Conservation (phyloP, 2,113 vertebrate species). For the Tupaia chinensis region DNA sequence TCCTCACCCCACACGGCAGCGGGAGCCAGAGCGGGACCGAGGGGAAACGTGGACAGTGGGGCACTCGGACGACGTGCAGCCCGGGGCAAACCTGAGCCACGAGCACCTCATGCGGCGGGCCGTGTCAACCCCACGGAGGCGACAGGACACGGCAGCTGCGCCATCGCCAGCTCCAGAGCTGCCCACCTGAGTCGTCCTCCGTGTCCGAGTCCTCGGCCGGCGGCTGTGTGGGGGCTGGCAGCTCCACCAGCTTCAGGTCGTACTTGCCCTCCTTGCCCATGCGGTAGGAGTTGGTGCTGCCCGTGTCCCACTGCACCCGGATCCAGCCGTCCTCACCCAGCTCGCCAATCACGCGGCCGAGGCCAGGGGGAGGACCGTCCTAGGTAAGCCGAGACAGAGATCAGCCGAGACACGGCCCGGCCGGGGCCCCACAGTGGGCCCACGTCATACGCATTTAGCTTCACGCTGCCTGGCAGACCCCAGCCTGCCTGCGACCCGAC, state of each 20-base stretch:
- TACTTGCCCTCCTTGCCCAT: slow-evolving; percentile 99
- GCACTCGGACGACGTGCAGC: rapidly evolving
- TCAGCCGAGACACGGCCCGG: neutral
- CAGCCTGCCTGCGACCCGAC: too few species aligned
- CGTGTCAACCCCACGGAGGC: too few species aligned
- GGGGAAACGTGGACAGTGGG: neutral
- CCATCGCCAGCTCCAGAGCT: neutral
- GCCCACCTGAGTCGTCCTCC: slow-evolving; percentile 96
- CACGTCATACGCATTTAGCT: too few species aligned
- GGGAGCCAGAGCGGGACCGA: neutral
- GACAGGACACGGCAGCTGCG: too few species aligned
- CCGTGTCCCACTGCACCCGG: slow-evolving; percentile 98
- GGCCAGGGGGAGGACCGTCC: slow-evolving; percentile 98
- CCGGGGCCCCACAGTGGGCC: too few species aligned
- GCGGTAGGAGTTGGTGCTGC: slow-evolving; percentile 98
- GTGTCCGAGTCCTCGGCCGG: slow-evolving; percentile 96
- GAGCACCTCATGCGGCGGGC: neutral
- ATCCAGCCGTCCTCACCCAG: slow-evolving; percentile 99
- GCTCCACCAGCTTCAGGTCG: slow-evolving; percentile 96
- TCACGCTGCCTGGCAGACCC: too few species aligned
- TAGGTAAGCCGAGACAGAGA: slow-evolving; percentile 75
- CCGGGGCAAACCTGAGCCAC: neutral
- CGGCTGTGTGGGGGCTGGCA: slow-evolving; percentile 91
- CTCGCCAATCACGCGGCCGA: slow-evolving; percentile 98
- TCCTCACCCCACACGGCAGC: neutral